A percentile compares a stretch with the other conserved stretches of the same genome.
These are phyloP conservation scores for Pseudopipra pipra DNA, from an alignment of 2,113 vertebrate species.

Conservation along the genomic window DNA sequence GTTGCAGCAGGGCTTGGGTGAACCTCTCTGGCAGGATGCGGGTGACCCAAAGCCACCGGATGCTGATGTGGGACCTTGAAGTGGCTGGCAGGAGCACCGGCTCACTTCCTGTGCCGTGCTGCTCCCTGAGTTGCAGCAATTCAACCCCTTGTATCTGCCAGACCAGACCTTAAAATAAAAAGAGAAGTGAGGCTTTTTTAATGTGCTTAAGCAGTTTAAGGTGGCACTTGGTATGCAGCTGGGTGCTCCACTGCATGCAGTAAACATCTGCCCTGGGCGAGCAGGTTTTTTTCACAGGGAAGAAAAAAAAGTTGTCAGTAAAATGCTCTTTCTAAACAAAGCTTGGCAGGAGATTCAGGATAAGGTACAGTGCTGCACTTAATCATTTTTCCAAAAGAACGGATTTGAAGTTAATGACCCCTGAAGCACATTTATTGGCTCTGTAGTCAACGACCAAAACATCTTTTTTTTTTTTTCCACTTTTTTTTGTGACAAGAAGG, in stretches of 20 bases:
- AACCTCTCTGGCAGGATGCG: neutral
- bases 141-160: accelerated
- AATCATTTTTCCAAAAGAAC: slow-evolving; percentile 52
- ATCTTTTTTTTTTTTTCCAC: neutral
- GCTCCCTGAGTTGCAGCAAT: neutral
- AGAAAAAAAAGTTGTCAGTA: neutral
- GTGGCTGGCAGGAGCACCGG: neutral
- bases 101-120: neutral
- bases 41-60: neutral
- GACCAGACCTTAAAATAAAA: neutral
- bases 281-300: neutral
- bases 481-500: neutral
- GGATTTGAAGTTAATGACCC: slow-evolving; percentile 24
- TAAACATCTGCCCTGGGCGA: neutral
- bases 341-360: slow-evolving; percentile 15
- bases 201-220: neutral
- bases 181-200: neutral
- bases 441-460: neutral
- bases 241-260: neutral
- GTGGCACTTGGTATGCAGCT: neutral
- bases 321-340: slow-evolving; percentile 43
- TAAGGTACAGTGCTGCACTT: slow-evolving; percentile 30
- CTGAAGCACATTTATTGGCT: neutral
- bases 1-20: neutral
- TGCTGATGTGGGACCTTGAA: neutral